Conservation (phyloP, 2,113 vertebrate species). For the Bos javanicus region DNA sequence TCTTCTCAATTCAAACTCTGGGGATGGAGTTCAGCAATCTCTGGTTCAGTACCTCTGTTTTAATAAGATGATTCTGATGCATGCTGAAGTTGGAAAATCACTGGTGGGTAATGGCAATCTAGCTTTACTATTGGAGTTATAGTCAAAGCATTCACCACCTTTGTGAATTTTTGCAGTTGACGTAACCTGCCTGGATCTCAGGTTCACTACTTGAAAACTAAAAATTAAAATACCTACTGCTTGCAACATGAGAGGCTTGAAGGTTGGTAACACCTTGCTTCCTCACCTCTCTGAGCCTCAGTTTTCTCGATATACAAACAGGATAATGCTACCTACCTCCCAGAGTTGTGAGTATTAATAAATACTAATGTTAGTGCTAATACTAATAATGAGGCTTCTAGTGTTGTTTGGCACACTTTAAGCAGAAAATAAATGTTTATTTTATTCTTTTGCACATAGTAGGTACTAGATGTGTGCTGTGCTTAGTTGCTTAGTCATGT, state of each 20-base stretch:
- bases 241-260: not conserved
- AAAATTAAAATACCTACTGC: not conserved
- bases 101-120: not conserved
- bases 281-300: not conserved
- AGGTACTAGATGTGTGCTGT: not conserved
- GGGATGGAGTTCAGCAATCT: not conserved
- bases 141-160: not conserved
- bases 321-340: not conserved
- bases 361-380: not conserved
- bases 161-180: not conserved
- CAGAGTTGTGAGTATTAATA: not conserved
- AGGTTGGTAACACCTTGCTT: not conserved
- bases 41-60: not conserved
- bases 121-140: not conserved
- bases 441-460: not conserved
- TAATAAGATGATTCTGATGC: not conserved
- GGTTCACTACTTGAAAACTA: not conserved
- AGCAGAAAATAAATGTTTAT: slow-evolving; percentile 2
- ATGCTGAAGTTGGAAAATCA: not conserved
- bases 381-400: not conserved
- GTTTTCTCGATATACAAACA: not conserved
- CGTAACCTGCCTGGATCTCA: not conserved
- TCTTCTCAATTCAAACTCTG: not conserved
- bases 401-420: not conserved
- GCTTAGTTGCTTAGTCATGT: not conserved